phyloP scores from a whole-genome alignment of 2,888 invertebrate genomes.

The Lasioglossum marginatum region DNA sequence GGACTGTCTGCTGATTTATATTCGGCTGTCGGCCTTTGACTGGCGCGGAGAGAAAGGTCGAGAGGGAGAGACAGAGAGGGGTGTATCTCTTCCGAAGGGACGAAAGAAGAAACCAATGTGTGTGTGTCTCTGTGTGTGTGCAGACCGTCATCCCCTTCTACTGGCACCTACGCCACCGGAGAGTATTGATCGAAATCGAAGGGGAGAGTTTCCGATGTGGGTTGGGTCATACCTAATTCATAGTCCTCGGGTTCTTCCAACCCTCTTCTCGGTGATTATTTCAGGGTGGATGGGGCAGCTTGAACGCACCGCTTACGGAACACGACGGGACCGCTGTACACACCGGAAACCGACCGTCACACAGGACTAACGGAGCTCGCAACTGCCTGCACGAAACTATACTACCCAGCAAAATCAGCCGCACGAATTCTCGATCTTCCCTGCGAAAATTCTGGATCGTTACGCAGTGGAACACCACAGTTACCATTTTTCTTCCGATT shows the following conservation, averaged over 20 bases:
- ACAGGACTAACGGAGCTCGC: not conserved
- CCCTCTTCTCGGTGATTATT: constrained; percentile 71
- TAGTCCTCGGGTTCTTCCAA: constrained; percentile 72
- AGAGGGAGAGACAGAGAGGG: constrained; percentile 9
- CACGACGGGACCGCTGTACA: constrained; percentile 6
- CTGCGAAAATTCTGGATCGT: not conserved
- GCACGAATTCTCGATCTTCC: not conserved
- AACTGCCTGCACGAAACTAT: not conserved
- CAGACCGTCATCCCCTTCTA: constrained; percentile 61
- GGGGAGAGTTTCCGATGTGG: constrained; percentile 74
- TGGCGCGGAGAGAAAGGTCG: constrained; percentile 56
- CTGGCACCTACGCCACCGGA: constrained; percentile 52
- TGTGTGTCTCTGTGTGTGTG: not conserved
- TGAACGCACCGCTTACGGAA: constrained; percentile 41
- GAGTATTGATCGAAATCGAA: constrained; percentile 82
- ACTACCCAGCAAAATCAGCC: not conserved
- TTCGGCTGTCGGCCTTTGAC: constrained; percentile 73
- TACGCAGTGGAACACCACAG: not conserved
- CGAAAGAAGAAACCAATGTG: constrained; percentile 56
- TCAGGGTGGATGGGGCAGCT: constrained; percentile 60
- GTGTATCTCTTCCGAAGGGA: constrained; percentile 44
- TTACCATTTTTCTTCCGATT: not conserved
- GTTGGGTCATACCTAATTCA: constrained; percentile 79
- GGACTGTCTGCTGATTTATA: constrained; percentile 73
- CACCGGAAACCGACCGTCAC: not conserved